Evolutionary conservation across 2,113 vertebrate genomes (phyloP), one percentile per base, ranked within the genome.

Genomic region (Agapornis roseicollis): DNA sequence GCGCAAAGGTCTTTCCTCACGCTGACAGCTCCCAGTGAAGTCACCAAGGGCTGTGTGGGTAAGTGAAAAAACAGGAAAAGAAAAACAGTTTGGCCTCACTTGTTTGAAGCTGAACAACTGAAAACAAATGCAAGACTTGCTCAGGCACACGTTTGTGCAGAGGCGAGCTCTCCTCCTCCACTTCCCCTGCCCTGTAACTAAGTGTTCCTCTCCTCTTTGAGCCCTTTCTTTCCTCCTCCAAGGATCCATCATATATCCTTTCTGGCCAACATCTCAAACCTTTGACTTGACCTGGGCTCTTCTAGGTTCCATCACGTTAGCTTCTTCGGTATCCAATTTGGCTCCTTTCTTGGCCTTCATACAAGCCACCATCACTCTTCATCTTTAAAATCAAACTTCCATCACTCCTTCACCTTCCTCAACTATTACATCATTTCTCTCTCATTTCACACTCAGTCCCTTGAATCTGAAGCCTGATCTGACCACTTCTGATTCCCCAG

Each of bases 61-160:
- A 77, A 19, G 27, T 23, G 9, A 56, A 52, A 44, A n/a, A 42
- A 64, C 66, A 44, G 72, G 37, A 77, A 39, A 29, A 22, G 69
- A 71, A 77, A 66, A 61, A 12, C 15, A 81, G 52, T 79, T 85
- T 91, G 89, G 46, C 88, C 79, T 96, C 55, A 95, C 93, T 82
- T 78, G 68, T 88, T 93, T 90, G 68, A 96, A 74, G 73, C 18
- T 7, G 39, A 94, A 91, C 69, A 85, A 89, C 17, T 91, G 76
- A 96, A 95, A 94, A 68, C 64, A 73, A 73, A 61, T 8, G 27
- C 11, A 82, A 53, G 74, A 49, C 61, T 80, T 25, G 42, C 60
- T 82, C 64, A 18, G 66, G 73, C 53, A 87, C 49, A 87, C 5
- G 0, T 63, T 11, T 28, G 35, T 82, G 46, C 44, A 53, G 71